Evolutionary conservation across 1,140 invertebrate species (phyloP).

Genomic region (Trichomalopsis sarcophagae): DNA sequence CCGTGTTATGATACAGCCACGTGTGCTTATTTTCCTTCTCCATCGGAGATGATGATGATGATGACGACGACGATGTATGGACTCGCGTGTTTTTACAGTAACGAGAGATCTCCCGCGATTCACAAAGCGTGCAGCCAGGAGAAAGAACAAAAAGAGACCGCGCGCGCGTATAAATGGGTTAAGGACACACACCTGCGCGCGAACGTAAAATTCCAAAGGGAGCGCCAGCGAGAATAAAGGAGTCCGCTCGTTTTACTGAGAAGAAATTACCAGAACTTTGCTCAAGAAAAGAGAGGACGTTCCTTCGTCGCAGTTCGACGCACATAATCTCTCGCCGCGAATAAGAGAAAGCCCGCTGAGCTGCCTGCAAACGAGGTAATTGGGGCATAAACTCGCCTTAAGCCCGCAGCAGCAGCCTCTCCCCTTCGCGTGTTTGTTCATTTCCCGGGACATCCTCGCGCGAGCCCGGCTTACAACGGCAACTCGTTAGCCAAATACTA

Average conservation of each 20-base stretch:
- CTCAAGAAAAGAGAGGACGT: neutral
- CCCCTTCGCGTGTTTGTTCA: constrained; percentile 51
- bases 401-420: constrained; percentile 34
- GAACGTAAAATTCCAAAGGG: neutral
- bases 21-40: neutral
- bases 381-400: constrained; percentile 63
- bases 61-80: neutral
- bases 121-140: neutral
- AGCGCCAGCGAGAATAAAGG: neutral
- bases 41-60: neutral
- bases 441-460: constrained; percentile 54
- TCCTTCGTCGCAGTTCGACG: constrained; percentile 18
- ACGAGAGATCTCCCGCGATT: too few relatives aligned
- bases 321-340: neutral
- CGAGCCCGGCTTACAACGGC: constrained; percentile 49
- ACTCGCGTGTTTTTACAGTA: neutral
- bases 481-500: constrained; percentile 60
- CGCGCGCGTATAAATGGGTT: constrained; percentile 7
- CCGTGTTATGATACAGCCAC: too few relatives aligned
- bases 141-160: neutral
- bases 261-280: constrained; percentile 14
- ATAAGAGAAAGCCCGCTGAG: neutral
- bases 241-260: neutral
- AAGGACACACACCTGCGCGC: neutral
- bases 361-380: constrained; percentile 62